phyloP scores from a whole-genome alignment of 2,888 invertebrate genomes.

The Andrena fulva region DNA sequence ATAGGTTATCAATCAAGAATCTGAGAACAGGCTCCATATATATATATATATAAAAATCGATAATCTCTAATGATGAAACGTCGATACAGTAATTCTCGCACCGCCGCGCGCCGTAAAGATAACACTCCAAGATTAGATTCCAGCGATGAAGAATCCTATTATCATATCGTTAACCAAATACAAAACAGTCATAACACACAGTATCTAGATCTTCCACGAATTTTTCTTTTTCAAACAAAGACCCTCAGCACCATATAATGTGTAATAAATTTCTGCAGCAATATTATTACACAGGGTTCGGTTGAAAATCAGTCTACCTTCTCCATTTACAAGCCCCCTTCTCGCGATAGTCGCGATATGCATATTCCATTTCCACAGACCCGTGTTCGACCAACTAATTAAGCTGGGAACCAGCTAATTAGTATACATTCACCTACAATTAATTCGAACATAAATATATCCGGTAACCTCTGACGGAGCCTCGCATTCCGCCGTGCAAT shows the following conservation, averaged over 20 bases:
- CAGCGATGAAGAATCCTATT: background rate
- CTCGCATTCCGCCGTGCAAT: background rate
- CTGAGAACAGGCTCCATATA: too few relatives aligned
- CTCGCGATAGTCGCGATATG: conserved; percentile 7
- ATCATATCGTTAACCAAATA: background rate
- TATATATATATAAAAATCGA: background rate
- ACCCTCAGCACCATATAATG: background rate
- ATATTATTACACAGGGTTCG: background rate
- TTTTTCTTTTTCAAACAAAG: background rate
- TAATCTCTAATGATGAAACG: background rate
- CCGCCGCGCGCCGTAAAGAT: background rate
- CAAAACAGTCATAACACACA: background rate
- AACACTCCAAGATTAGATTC: background rate
- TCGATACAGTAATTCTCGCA: too few relatives aligned
- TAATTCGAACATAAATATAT: conserved; percentile 21
- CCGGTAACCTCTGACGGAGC: background rate
- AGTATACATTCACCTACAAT: conserved; percentile 15
- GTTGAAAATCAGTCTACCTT: background rate
- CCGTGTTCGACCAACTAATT: conserved; percentile 27
- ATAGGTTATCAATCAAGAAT: too few relatives aligned
- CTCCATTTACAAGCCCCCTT: background rate
- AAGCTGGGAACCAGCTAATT: conserved; percentile 34
- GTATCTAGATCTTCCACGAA: background rate
- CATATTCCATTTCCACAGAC: conserved; percentile 22
- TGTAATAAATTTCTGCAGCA: background rate